These are phyloP conservation scores for Scomberomorus guttatus DNA, from an alignment of 2,797 vertebrate genomes.

Conservation along the genomic window DNA sequence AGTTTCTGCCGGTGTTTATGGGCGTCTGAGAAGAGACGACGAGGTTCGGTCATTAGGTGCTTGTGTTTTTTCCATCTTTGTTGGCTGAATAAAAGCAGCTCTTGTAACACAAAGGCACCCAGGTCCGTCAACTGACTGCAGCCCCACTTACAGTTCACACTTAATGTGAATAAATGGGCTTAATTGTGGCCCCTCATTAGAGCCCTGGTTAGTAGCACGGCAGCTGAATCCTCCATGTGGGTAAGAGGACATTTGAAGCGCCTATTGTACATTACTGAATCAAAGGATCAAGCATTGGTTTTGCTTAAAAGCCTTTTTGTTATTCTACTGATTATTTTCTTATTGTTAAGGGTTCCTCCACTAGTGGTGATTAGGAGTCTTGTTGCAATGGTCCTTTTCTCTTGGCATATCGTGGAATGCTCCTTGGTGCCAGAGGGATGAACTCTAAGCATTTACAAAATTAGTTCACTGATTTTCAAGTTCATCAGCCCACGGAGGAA, in stretches of 20 bases:
- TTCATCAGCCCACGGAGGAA: conserved; percentile 19
- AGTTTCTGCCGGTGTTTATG: conserved; percentile 45
- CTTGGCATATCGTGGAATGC: conserved; percentile 69
- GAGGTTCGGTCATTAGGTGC: conserved; percentile 84
- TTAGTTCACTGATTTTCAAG: conserved; percentile 39
- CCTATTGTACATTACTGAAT: conserved; percentile 81
- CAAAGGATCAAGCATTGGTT: conserved; percentile 82
- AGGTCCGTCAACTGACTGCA: conserved; percentile 82
- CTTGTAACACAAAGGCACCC: conserved; percentile 83
- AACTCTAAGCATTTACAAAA: conserved; percentile 38
- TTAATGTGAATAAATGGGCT: conserved; percentile 87
- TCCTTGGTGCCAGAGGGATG: conserved; percentile 49
- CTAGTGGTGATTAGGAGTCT: conserved; percentile 78
- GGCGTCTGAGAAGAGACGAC: conserved; percentile 66
- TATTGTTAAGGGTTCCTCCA: conserved; percentile 75
- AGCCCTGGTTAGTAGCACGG: conserved; percentile 75
- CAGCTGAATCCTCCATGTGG: conserved; percentile 84
- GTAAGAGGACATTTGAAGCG: conserved; percentile 85
- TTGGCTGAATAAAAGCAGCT: conserved; percentile 83
- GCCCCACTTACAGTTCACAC: conserved; percentile 85
- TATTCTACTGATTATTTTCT: conserved; percentile 84
- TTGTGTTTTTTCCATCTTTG: conserved; percentile 84
- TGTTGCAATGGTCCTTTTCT: conserved; percentile 66
- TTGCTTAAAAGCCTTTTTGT: conserved; percentile 81
- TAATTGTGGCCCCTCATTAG: conserved; percentile 88